Conservation (phyloP, 2,797 vertebrate species). For the Moxostoma hubbsi region DNA sequence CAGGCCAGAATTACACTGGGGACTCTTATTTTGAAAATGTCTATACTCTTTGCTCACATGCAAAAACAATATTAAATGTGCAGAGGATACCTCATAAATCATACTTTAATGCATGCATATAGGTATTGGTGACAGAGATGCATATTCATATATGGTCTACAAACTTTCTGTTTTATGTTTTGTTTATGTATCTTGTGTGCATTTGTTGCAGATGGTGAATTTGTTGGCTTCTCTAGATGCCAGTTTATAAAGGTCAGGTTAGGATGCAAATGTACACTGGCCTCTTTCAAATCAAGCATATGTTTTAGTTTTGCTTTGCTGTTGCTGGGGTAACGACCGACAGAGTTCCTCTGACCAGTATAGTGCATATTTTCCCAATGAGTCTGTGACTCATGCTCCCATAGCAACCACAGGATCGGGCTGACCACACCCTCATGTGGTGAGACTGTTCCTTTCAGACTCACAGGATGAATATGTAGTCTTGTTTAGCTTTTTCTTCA, state of each 20-base stretch:
- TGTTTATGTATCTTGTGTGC: slow-evolving; percentile 14
- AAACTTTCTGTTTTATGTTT: background rate
- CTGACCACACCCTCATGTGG: slow-evolving; percentile 73
- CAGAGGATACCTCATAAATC: slow-evolving; percentile 66
- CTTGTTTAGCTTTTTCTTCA: background rate
- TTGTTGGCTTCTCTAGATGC: background rate
- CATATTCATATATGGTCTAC: slow-evolving; percentile 10
- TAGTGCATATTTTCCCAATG: slow-evolving; percentile 68
- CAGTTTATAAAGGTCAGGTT: no score
- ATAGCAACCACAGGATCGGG: slow-evolving; percentile 65
- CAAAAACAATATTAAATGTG: slow-evolving; percentile 70
- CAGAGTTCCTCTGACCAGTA: slow-evolving; percentile 18
- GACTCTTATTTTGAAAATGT: no score
- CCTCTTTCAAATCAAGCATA: slow-evolving; percentile 55
- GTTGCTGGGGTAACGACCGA: slow-evolving; percentile 68
- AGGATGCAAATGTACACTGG: slow-evolving; percentile 62
- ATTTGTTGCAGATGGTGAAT: background rate
- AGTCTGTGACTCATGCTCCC: slow-evolving; percentile 67
- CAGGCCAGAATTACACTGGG: background rate
- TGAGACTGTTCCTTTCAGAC: slow-evolving; percentile 64
- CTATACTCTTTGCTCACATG: background rate
- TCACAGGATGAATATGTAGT: slow-evolving; percentile 65
- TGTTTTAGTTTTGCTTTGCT: slow-evolving; percentile 73
- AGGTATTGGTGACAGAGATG: slow-evolving; percentile 32
- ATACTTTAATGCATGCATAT: slow-evolving; percentile 37